A percentile compares a stretch with the other conserved stretches of the same genome.
Conservation (phyloP, 2,113 vertebrate genomes). For the Osmerus eperlanus region DNA sequence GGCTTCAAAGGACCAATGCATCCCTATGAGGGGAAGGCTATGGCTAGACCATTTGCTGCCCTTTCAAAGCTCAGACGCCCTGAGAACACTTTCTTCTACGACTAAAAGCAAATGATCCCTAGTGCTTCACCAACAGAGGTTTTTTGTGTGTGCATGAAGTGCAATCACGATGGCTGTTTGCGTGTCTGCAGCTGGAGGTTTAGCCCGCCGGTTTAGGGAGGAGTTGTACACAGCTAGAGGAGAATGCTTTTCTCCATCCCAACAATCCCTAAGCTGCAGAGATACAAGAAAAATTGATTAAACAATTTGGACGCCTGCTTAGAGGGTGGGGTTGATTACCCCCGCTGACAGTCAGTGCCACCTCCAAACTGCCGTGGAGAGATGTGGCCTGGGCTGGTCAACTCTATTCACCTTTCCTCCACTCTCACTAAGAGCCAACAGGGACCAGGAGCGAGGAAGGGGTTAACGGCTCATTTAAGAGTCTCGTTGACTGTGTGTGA, state of each 20-base stretch:
- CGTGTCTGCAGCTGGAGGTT: conserved; percentile 23
- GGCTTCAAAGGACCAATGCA: neutral
- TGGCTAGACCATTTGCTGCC: neutral
- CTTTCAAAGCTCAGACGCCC: neutral
- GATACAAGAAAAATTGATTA: conserved; percentile 50
- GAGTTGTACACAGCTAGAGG: conserved; percentile 3
- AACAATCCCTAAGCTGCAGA: conserved; percentile 12
- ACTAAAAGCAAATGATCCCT: neutral
- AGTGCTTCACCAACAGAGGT: neutral
- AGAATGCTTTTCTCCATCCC: conserved; percentile 2
- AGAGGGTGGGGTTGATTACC: conserved; percentile 36
- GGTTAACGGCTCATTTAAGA: conserved; percentile 29
- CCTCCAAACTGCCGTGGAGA: conserved; percentile 30
- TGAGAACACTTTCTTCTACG: neutral
- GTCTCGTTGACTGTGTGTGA: conserved; percentile 24
- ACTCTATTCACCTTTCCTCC: neutral
- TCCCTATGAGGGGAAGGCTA: no score
- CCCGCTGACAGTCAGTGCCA: conserved; percentile 51
- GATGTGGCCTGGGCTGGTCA: neutral
- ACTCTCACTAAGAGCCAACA: conserved; percentile 20
- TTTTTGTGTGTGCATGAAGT: conserved; percentile 14
- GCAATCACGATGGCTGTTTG: conserved; percentile 40
- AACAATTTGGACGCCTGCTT: conserved; percentile 42
- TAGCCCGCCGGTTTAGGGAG: neutral
- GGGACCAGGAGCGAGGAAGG: conserved; percentile 18